Conservation (phyloP, 2,888 invertebrate genomes). For the Lysandra bellargus region DNA sequence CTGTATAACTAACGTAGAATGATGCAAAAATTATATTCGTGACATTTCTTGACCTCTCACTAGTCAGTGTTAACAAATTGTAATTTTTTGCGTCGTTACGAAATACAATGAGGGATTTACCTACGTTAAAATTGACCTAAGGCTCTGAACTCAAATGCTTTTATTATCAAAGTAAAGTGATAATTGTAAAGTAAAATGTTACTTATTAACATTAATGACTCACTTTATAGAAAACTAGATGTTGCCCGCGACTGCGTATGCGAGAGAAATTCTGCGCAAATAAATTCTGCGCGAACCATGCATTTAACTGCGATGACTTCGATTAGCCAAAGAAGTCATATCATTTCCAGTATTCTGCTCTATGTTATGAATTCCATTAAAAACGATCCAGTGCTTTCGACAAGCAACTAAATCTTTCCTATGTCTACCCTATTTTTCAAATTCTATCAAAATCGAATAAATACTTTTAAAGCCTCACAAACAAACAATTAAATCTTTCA, state of each 20-base stretch:
- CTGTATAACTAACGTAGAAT: neutral
- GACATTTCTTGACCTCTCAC: neutral
- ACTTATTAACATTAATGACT: conserved; percentile 27
- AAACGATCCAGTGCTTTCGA: no score
- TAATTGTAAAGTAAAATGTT: conserved; percentile 26
- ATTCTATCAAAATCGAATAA: no score
- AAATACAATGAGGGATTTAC: neutral
- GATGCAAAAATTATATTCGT: neutral
- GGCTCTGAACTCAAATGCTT: neutral
- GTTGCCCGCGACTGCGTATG: neutral
- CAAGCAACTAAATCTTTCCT: no score
- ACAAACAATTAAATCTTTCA: neutral
- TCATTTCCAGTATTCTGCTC: no score
- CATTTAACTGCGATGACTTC: no score
- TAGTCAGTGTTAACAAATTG: neutral
- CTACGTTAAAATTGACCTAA: conserved; percentile 11
- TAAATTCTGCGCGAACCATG: neutral
- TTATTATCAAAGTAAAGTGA: neutral
- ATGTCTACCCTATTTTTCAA: no score
- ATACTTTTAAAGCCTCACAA: no score
- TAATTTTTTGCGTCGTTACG: conserved; percentile 18
- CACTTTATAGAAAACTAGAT: conserved; percentile 10
- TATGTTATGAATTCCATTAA: no score
- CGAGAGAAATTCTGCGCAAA: neutral
- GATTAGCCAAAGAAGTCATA: no score